Percentiles rank a stretch among this genome's conserved stretches.
Conservation (phyloP, 2,888 invertebrate species). For the Agrypnus murinus region DNA sequence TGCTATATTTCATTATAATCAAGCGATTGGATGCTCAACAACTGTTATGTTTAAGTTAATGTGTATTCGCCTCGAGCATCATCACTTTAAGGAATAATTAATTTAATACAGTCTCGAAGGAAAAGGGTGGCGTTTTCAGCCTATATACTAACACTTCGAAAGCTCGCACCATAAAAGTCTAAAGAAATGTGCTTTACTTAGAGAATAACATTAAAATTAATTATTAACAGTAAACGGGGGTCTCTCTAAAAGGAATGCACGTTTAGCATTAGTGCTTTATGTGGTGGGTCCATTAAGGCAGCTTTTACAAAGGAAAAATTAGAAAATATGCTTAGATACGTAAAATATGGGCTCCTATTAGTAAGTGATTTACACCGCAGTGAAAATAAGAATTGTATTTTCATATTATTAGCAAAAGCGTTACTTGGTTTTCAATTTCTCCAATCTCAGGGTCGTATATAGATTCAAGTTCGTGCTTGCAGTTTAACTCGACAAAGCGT, state of each 20-base stretch:
- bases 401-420: too few species aligned
- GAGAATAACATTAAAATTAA: slow-evolving; percentile 15
- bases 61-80: slow-evolving; percentile 12
- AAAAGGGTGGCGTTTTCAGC: slow-evolving; percentile 10
- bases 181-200: slow-evolving; percentile 18
- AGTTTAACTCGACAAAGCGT: too few species aligned
- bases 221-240: slow-evolving; percentile 11
- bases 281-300: slow-evolving; percentile 19
- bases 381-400: too few species aligned
- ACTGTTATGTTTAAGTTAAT: slow-evolving; percentile 27
- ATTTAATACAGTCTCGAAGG: slow-evolving; percentile 12
- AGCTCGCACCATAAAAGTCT: slow-evolving; percentile 15
- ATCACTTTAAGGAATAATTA: slow-evolving; percentile 28
- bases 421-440: too few species aligned
- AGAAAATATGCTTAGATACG: too few species aligned
- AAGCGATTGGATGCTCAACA: slow-evolving; percentile 13
- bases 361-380: too few species aligned
- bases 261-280: slow-evolving; percentile 12
- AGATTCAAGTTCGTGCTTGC: too few species aligned
- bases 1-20: slow-evolving; percentile 34
- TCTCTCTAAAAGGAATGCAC: slow-evolving; percentile 4
- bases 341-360: too few species aligned
- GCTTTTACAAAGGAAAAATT: too few species aligned
- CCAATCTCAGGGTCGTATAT: too few species aligned
- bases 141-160: slow-evolving; percentile 17